Percentiles rank a stretch among this genome's conserved stretches.
Conservation (phyloP, 2,888 invertebrate genomes). For the Folsomia manolachei region DNA sequence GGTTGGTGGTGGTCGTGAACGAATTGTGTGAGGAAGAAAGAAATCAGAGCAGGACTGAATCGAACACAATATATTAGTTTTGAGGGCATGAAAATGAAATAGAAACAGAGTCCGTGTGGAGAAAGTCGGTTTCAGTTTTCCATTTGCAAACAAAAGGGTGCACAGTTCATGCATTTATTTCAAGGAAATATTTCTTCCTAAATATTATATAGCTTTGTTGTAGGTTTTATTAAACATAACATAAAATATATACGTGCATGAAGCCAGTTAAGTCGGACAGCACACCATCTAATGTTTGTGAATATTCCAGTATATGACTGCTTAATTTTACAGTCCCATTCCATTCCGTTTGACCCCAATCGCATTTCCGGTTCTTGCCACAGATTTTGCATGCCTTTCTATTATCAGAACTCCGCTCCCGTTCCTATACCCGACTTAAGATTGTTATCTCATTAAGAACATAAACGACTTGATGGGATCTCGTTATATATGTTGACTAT, state of each 20-base stretch:
- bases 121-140: too few species aligned
- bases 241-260: too few species aligned
- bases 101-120: too few species aligned
- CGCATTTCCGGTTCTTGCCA: background rate
- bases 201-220: too few species aligned
- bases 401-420: background rate
- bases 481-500: background rate
- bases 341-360: background rate
- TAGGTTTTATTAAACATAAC: too few species aligned
- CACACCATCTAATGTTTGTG: too few species aligned
- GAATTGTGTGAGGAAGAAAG: constrained; percentile 5
- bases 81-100: too few species aligned
- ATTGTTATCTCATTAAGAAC: constrained; percentile 6
- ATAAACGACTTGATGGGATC: background rate
- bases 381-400: background rate
- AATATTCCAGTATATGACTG: too few species aligned
- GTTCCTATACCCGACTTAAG: background rate
- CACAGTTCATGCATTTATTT: background rate
- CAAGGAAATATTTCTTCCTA: too few species aligned
- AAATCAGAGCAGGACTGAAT: too few species aligned
- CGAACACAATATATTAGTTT: too few species aligned
- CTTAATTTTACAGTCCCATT: background rate
- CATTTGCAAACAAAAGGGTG: background rate
- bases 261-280: too few species aligned
- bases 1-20: background rate